Evolutionary conservation across 2,888 invertebrate genomes (phyloP).

Genomic region (Ectobius pallidus): DNA sequence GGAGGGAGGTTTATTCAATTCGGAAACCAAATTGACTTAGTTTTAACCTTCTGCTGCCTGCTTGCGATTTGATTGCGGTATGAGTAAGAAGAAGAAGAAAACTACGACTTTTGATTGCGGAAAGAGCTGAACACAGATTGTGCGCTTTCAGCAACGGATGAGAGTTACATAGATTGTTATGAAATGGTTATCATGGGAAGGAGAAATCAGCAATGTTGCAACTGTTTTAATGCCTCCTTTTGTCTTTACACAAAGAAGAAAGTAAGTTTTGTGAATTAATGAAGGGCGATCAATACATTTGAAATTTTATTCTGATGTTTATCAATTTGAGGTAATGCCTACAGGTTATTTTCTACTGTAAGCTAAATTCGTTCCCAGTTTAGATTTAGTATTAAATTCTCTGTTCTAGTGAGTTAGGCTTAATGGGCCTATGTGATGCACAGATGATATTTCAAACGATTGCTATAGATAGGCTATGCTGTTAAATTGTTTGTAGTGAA

Average conservation of each 20-base stretch:
- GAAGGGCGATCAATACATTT: too few relatives aligned
- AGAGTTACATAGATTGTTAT: not conserved
- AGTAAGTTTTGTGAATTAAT: not conserved
- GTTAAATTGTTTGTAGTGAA: too few relatives aligned
- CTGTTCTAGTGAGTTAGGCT: too few relatives aligned
- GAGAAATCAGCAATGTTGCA: not conserved
- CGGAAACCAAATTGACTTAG: slow-evolving; percentile 5
- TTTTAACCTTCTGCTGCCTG: not conserved
- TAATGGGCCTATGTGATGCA: too few relatives aligned
- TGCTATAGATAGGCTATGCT: too few relatives aligned
- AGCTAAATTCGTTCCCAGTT: too few relatives aligned
- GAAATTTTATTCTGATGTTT: too few relatives aligned
- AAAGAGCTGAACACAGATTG: not conserved
- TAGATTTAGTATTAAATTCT: too few relatives aligned
- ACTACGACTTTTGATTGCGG: not conserved
- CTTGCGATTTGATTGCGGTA: not conserved
- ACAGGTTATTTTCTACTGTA: too few relatives aligned
- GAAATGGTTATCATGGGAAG: not conserved
- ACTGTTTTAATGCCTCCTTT: not conserved
- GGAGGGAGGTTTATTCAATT: slow-evolving; percentile 6
- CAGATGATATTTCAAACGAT: too few relatives aligned
- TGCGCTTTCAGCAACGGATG: not conserved
- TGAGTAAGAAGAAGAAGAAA: not conserved
- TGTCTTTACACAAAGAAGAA: not conserved
- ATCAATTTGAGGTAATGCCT: too few relatives aligned